A percentile compares a stretch with the other conserved stretches of the same genome.
phyloP scores from a whole-genome alignment of 2,888 invertebrate species.

The Anarsia innoxiella region DNA sequence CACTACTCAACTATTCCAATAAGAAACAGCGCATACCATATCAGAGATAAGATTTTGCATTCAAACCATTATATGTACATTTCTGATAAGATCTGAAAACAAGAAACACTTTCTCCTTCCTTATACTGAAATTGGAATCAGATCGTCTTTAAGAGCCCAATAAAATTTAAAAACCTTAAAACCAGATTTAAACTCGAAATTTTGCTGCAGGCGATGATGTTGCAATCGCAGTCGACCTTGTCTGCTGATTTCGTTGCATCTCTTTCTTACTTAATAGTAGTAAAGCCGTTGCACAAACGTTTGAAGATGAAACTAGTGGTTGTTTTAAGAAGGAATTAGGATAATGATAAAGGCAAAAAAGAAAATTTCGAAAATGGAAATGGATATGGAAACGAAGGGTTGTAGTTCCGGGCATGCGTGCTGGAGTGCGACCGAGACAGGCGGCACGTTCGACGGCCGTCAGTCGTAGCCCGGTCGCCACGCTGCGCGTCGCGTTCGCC shows the following conservation, averaged over 20 bases:
- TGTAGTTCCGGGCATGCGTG: conserved; percentile 68
- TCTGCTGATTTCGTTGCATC: conserved; percentile 29
- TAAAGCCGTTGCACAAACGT: background rate
- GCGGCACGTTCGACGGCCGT: conserved; percentile 39
- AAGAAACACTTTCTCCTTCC: background rate
- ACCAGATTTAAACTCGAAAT: conserved; percentile 54
- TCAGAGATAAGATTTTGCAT: too few species aligned
- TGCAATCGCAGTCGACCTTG: conserved; percentile 60
- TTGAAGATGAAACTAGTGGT: background rate
- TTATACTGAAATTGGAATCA: conserved; percentile 23
- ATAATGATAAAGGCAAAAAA: conserved; percentile 3
- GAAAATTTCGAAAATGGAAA: conserved; percentile 15
- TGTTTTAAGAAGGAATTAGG: conserved; percentile 24
- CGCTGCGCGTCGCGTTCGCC: conserved; percentile 39
- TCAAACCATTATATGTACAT: too few species aligned
- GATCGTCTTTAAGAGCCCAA: conserved; percentile 27
- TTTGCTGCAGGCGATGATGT: conserved; percentile 42
- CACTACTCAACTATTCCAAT: too few species aligned
- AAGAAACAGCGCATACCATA: too few species aligned
- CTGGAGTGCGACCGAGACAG: conserved; percentile 57
- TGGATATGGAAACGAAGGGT: conserved; percentile 48
- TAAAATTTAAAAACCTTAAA: conserved; percentile 41
- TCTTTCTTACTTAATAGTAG: conserved; percentile 28
- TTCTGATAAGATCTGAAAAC: background rate
- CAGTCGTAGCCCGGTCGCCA: conserved; percentile 61